Percentiles rank a stretch among this genome's conserved stretches.
Conservation (phyloP, 2,888 invertebrate species). For the Pycnomerus fuliginosus region DNA sequence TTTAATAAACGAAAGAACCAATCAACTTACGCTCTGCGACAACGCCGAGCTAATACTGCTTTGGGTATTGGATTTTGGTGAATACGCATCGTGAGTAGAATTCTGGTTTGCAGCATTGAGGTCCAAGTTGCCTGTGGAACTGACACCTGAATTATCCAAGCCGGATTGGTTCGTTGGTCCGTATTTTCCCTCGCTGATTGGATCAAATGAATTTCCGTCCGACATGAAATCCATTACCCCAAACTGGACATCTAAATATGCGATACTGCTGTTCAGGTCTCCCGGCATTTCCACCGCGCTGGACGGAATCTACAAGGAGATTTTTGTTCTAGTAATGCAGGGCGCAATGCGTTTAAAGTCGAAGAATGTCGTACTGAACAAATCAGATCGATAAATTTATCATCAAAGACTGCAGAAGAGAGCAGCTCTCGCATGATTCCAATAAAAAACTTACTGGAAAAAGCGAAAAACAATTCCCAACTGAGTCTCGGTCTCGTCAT, state of each 20-base stretch:
- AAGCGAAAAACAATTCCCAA: not conserved
- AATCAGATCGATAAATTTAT: conserved; percentile 9
- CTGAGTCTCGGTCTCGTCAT: conserved; percentile 26
- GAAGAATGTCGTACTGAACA: not conserved
- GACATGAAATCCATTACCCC: conserved; percentile 79
- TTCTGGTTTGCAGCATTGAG: conserved; percentile 53
- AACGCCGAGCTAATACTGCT: conserved; percentile 53
- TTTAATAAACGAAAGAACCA: no score
- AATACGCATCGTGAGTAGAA: conserved; percentile 54
- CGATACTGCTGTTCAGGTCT: conserved; percentile 72
- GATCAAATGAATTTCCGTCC: conserved; percentile 56
- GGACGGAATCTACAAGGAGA: conserved; percentile 75
- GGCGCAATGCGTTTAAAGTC: no score
- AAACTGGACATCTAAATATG: conserved; percentile 90
- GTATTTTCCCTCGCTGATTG: conserved; percentile 51
- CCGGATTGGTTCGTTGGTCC: conserved; percentile 46
- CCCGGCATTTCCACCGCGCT: conserved; percentile 97
- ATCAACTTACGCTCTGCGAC: conserved; percentile 47
- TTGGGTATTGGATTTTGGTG: conserved; percentile 46
- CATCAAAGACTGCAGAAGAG: conserved; percentile 4
- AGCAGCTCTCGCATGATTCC: conserved; percentile 1
- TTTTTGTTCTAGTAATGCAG: no score
- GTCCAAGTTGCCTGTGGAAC: conserved; percentile 43
- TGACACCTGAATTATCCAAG: conserved; percentile 42
- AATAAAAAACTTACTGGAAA: conserved; percentile 27